A percentile compares a stretch with the other conserved stretches of the same genome.
Evolutionary conservation across 2,797 vertebrate genomes (phyloP).

Genomic region (Lophius americanus): DNA sequence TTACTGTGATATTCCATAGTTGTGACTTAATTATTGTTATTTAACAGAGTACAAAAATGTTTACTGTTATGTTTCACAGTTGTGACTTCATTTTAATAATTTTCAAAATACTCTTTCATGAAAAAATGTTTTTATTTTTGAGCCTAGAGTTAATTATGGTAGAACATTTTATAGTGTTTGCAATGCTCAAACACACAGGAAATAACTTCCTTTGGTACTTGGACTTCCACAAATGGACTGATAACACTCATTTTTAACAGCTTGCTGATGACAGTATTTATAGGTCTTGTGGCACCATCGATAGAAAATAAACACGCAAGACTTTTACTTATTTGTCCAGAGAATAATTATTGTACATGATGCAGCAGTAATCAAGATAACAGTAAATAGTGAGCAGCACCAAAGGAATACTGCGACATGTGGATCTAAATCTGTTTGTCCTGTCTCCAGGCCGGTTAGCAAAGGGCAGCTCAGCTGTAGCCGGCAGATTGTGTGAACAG

Average conservation of each 20-base stretch:
- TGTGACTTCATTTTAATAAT: too few relatives aligned
- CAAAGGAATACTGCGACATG: conserved; percentile 58
- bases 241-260: conserved; percentile 29
- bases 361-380: conserved; percentile 8
- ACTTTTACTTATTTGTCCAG: neutral
- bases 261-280: conserved; percentile 13
- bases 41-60: too few relatives aligned
- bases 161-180: too few relatives aligned
- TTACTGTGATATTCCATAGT: too few relatives aligned
- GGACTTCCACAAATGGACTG: conserved; percentile 29
- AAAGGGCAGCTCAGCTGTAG: conserved; percentile 81
- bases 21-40: too few relatives aligned
- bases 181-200: too few relatives aligned
- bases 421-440: conserved; percentile 76
- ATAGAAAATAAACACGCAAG: neutral
- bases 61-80: too few relatives aligned
- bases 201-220: neutral
- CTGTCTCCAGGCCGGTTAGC: conserved; percentile 76
- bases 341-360: conserved; percentile 8
- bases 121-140: too few relatives aligned
- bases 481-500: conserved; percentile 80
- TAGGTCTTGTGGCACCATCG: conserved; percentile 9
- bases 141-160: too few relatives aligned
- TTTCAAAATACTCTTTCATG: too few relatives aligned
- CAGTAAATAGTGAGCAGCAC: conserved; percentile 32